These are phyloP conservation scores for Anser brachyrhynchus DNA, from an alignment of 2,113 vertebrate species.

Conservation along the genomic window DNA sequence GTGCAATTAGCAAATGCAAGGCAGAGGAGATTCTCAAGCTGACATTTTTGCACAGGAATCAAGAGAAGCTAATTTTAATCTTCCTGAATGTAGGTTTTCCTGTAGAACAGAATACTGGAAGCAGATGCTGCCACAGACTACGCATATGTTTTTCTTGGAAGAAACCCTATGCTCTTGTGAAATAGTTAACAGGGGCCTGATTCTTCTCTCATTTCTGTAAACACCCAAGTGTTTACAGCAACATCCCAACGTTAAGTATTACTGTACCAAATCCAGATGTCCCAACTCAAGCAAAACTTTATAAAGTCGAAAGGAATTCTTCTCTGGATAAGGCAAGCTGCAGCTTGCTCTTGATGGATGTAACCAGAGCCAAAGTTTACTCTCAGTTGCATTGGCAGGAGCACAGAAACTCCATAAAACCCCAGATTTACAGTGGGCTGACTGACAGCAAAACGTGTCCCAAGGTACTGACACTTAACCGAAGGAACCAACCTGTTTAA, in stretches of 20 bases:
- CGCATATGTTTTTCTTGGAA: slow-evolving; percentile 53
- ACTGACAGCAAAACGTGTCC: background rate
- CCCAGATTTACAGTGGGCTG: slow-evolving; percentile 2
- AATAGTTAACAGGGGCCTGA: slow-evolving; percentile 3
- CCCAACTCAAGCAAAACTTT: slow-evolving; percentile 9
- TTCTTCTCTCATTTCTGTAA: slow-evolving; percentile 27
- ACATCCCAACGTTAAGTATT: background rate
- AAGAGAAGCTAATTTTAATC: slow-evolving; percentile 12
- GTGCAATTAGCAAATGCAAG: background rate
- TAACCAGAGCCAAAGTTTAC: slow-evolving; percentile 29
- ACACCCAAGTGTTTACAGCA: slow-evolving; percentile 47
- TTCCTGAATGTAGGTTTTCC: background rate
- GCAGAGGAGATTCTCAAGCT: background rate
- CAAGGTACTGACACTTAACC: background rate
- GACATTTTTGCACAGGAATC: background rate
- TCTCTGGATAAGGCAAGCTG: slow-evolving; percentile 9
- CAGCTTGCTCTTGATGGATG: slow-evolving; percentile 11
- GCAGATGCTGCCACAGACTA: slow-evolving; percentile 10
- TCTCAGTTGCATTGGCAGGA: background rate
- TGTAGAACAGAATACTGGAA: slow-evolving; percentile 6
- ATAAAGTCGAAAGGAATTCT: slow-evolving; percentile 17
- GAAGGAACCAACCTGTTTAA: background rate
- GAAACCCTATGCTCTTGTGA: slow-evolving; percentile 32
- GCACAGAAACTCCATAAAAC: background rate
- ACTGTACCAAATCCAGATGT: slow-evolving; percentile 42